Conservation (phyloP, 1,140 invertebrate species). For the Neoseiulus cucumeris region DNA sequence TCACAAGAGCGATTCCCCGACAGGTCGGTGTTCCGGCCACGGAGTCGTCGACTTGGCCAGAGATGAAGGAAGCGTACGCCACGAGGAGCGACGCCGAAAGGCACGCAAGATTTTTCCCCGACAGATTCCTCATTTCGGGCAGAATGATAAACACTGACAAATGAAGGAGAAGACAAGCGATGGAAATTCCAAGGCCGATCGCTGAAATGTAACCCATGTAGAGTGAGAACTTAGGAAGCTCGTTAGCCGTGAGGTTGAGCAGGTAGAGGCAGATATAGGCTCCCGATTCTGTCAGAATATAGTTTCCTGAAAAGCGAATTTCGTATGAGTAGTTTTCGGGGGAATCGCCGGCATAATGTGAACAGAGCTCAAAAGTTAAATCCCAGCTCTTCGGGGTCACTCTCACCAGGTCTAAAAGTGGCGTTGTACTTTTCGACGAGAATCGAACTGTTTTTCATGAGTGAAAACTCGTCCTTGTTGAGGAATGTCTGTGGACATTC, state of each 20-base stretch:
- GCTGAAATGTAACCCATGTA: conserved; percentile 31
- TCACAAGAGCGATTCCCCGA: conserved; percentile 27
- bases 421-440: conserved; percentile 27
- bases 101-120: conserved; percentile 34
- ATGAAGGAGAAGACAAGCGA: conserved; percentile 32
- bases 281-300: background rate
- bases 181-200: conserved; percentile 30
- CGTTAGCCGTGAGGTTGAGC: conserved; percentile 10
- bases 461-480: conserved; percentile 27
- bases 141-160: conserved; percentile 29
- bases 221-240: conserved; percentile 23
- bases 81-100: conserved; percentile 30
- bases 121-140: conserved; percentile 32
- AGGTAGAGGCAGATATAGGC: background rate
- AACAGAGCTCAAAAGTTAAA: conserved; percentile 18
- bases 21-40: conserved; percentile 20
- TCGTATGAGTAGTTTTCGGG: conserved; percentile 24
- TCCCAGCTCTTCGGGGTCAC: conserved; percentile 23
- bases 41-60: conserved; percentile 21
- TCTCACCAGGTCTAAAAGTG: conserved; percentile 17
- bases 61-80: conserved; percentile 31
- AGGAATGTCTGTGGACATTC: conserved; percentile 29
- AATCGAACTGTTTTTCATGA: conserved; percentile 26
- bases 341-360: conserved; percentile 17
- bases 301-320: background rate